These are phyloP conservation scores for Epirrita christyi DNA, from an alignment of 2,888 invertebrate genomes.

Conservation along the genomic window DNA sequence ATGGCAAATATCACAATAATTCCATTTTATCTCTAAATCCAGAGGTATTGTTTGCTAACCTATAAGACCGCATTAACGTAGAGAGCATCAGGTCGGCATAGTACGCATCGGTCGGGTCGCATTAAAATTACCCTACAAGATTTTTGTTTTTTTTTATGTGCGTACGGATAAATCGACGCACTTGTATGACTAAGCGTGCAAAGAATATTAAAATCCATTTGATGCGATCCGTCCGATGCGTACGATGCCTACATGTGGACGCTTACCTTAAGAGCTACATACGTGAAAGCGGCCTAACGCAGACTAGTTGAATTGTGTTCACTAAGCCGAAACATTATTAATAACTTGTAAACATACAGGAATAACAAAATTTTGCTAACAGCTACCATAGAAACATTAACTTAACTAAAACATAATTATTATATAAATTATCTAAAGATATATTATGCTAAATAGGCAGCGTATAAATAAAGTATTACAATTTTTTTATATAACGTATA, in stretches of 20 bases:
- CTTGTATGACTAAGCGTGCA: too few relatives aligned
- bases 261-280: not conserved
- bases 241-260: too few relatives aligned
- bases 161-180: too few relatives aligned
- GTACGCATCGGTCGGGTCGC: too few relatives aligned
- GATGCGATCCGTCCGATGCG: too few relatives aligned
- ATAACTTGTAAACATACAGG: conserved; percentile 28
- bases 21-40: conserved; percentile 50
- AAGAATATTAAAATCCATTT: too few relatives aligned
- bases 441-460: conserved; percentile 29
- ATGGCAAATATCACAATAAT: conserved; percentile 33
- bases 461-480: not conserved
- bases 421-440: conserved; percentile 18
- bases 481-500: conserved; percentile 2
- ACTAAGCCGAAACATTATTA: conserved; percentile 43
- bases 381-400: conserved; percentile 51
- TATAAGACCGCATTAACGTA: conserved; percentile 16
- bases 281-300: conserved; percentile 46
- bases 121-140: too few relatives aligned
- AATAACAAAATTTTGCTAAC: conserved; percentile 60
- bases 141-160: too few relatives aligned
- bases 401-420: conserved; percentile 11
- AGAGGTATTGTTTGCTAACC: conserved; percentile 66
- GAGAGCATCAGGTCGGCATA: conserved; percentile 31
- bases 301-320: conserved; percentile 78